A percentile compares a stretch with the other conserved stretches of the same genome.
Conservation (phyloP, 2,797 vertebrate species). For the Enoplosus armatus region DNA sequence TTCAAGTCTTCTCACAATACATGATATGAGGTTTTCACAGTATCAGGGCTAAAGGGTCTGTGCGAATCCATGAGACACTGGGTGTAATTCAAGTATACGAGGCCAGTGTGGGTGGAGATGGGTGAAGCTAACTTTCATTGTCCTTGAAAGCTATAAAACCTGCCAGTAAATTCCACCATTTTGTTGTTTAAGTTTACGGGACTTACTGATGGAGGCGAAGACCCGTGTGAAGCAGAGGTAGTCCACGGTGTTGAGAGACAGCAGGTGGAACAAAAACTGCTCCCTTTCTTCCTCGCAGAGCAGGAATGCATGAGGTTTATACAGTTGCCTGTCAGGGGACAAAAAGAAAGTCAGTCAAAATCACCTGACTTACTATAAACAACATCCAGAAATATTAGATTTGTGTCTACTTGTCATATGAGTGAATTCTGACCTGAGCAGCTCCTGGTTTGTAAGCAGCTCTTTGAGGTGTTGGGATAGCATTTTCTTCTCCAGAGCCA, state of each 20-base stretch:
- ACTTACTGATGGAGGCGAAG: slow-evolving; percentile 97
- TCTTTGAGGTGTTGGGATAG: slow-evolving; percentile 97
- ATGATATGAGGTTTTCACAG: slow-evolving; percentile 14
- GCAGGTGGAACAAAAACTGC: slow-evolving; percentile 97
- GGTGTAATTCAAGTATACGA: neutral
- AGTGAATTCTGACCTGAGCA: slow-evolving; percentile 88
- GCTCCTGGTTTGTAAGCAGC: slow-evolving; percentile 91
- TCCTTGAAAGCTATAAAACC: slow-evolving; percentile 16
- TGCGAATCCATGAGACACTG: slow-evolving; percentile 10
- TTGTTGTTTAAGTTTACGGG: slow-evolving; percentile 15
- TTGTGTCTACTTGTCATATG: neutral
- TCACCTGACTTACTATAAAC: neutral
- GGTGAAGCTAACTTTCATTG: neutral
- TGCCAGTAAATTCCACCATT: slow-evolving; percentile 14
- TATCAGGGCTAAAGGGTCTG: neutral
- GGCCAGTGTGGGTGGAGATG: neutral
- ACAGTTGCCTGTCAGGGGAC: slow-evolving; percentile 89
- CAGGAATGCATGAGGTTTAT: slow-evolving; percentile 97
- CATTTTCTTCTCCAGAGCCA: slow-evolving; percentile 97
- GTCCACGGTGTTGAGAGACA: slow-evolving; percentile 98
- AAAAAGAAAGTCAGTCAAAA: neutral
- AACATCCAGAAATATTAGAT: neutral
- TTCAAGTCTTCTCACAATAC: neutral
- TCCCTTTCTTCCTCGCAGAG: slow-evolving; percentile 97
- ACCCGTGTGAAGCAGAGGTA: slow-evolving; percentile 98